These are phyloP conservation scores for Catharus minimus DNA, from an alignment of 2,113 vertebrate species.

Conservation along the genomic window DNA sequence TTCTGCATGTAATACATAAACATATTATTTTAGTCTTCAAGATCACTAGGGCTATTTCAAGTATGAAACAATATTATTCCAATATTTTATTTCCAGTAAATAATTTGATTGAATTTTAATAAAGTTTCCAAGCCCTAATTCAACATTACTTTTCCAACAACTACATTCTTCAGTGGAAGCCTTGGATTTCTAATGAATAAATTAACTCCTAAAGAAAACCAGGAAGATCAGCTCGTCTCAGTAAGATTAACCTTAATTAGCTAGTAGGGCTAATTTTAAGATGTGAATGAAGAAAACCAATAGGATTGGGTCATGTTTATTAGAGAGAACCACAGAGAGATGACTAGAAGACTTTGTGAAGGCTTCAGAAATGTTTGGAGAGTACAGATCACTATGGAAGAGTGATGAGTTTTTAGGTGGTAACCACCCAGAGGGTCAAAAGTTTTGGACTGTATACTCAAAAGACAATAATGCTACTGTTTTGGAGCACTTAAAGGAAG, in stretches of 20 bases:
- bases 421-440: background rate
- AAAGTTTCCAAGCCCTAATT: background rate
- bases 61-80: constrained; percentile 16
- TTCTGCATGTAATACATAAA: constrained; percentile 38
- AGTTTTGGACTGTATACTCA: background rate
- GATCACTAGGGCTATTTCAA: constrained; percentile 6
- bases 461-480: background rate
- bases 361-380: background rate
- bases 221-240: background rate
- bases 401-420: background rate
- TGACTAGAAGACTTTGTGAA: background rate
- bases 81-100: background rate
- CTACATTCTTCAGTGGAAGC: background rate
- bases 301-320: background rate
- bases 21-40: background rate
- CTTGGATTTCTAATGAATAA: background rate
- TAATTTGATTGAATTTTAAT: background rate
- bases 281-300: background rate
- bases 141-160: background rate
- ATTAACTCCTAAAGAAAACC: background rate
- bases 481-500: background rate
- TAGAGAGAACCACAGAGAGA: background rate
- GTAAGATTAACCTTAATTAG: background rate
- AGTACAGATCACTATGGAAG: background rate
- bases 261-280: background rate